Percentiles rank a stretch among this genome's conserved stretches.
Conservation (phyloP, 1,140 invertebrate species). For the Dendroctonus valens region DNA sequence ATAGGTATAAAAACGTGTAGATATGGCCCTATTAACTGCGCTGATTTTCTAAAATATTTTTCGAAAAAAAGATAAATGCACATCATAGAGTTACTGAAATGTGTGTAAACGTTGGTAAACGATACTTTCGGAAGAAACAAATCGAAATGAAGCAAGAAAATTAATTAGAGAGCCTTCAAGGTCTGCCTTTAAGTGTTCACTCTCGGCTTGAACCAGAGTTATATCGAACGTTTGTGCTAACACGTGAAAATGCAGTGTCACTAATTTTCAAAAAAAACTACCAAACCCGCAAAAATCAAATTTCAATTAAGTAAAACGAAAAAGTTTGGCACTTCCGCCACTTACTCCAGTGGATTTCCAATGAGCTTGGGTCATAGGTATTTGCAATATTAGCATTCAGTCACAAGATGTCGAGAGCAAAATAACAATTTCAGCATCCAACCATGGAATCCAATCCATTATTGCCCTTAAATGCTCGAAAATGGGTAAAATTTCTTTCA, state of each 20-base stretch:
- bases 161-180: constrained; percentile 12
- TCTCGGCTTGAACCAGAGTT: background rate
- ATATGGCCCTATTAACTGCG: too few relatives aligned
- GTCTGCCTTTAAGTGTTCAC: constrained; percentile 11
- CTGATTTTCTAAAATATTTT: too few relatives aligned
- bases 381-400: background rate
- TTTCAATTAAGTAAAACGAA: constrained; percentile 10
- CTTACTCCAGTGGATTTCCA: constrained; percentile 11
- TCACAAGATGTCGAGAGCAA: background rate
- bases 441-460: constrained; percentile 38
- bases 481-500: constrained; percentile 15
- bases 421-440: constrained; percentile 5
- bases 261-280: background rate
- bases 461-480: background rate
- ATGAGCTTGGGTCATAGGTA: background rate
- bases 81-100: too few relatives aligned
- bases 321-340: constrained; percentile 26
- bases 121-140: background rate
- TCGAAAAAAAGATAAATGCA: too few relatives aligned
- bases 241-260: background rate
- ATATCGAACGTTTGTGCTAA: background rate
- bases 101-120: too few relatives aligned
- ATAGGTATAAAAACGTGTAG: too few relatives aligned
- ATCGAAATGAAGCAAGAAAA: constrained; percentile 2
- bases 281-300: background rate